These are phyloP conservation scores for Zoroaster sp. DNA, from an alignment of 53 echinoderm and acorn worm genomes.

Conservation along the genomic window DNA sequence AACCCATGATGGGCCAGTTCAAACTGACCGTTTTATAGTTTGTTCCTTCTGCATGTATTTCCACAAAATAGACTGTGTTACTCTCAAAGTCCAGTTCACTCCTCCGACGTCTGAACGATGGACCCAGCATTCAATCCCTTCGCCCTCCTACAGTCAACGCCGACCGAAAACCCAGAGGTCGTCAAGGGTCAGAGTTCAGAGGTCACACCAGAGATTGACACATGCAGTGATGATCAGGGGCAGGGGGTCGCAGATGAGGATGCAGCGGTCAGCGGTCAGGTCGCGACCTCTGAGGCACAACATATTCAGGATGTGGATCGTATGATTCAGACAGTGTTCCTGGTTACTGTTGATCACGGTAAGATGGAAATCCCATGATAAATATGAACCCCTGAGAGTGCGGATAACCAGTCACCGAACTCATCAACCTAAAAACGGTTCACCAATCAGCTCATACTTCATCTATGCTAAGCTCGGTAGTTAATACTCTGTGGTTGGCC, in stretches of 20 bases:
- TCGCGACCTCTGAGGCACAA: background rate
- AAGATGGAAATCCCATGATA: too few species aligned
- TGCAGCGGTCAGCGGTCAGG: background rate
- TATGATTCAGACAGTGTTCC: slow-evolving; percentile 83
- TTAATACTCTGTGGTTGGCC: too few species aligned
- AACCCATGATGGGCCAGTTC: too few species aligned
- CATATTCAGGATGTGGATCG: slow-evolving; percentile 47
- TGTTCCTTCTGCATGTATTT: too few species aligned
- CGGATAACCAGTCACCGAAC: too few species aligned
- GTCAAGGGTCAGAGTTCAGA: slow-evolving; percentile 30
- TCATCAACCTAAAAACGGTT: too few species aligned
- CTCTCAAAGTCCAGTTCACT: too few species aligned
- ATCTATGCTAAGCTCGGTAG: too few species aligned
- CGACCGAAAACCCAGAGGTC: background rate
- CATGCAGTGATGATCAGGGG: background rate
- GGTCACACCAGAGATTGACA: background rate
- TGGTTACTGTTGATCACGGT: slow-evolving; percentile 89
- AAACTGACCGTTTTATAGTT: too few species aligned
- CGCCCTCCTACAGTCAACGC: slow-evolving; percentile 32
- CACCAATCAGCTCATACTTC: too few species aligned
- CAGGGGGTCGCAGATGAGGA: background rate
- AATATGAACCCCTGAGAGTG: too few species aligned
- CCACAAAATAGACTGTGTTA: too few species aligned
- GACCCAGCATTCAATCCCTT: slow-evolving; percentile 22
- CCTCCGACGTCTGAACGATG: background rate